A percentile compares a stretch with the other conserved stretches of the same genome.
Conservation (phyloP, 2,888 invertebrate species). For the Nesidiocoris tenuis region DNA sequence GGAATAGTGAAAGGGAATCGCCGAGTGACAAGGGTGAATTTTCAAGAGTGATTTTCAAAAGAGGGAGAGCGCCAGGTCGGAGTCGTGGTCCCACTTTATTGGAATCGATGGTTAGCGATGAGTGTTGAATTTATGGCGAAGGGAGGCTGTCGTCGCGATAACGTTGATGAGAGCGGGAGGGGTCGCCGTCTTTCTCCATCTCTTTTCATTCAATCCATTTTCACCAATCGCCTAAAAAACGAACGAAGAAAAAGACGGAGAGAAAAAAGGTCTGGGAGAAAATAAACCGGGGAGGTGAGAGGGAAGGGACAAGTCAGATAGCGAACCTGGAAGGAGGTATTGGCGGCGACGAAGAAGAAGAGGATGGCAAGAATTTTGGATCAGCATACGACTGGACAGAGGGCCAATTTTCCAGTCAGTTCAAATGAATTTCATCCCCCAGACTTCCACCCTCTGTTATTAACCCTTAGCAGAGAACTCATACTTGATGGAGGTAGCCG, state of each 20-base stretch:
- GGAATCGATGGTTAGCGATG: slow-evolving; percentile 14
- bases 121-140: slow-evolving; percentile 16
- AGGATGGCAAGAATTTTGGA: no score
- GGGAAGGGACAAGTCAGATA: not conserved
- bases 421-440: no score
- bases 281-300: not conserved
- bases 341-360: no score
- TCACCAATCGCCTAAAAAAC: not conserved
- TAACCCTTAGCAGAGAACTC: no score
- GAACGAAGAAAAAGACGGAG: not conserved
- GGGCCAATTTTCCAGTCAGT: no score
- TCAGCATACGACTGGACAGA: no score
- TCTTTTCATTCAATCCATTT: not conserved
- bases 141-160: slow-evolving; percentile 3
- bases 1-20: not conserved
- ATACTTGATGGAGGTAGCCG: no score
- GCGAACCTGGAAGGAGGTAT: not conserved
- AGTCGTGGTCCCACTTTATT: not conserved
- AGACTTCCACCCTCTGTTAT: no score
- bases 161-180: slow-evolving; percentile 1
- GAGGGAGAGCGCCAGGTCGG: not conserved
- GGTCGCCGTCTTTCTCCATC: not conserved
- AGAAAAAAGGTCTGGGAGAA: not conserved
- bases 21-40: not conserved
- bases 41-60: not conserved